Base-by-base conservation (phyloP, 2,888 invertebrate species). In the Trachelus tabidus region DNA sequence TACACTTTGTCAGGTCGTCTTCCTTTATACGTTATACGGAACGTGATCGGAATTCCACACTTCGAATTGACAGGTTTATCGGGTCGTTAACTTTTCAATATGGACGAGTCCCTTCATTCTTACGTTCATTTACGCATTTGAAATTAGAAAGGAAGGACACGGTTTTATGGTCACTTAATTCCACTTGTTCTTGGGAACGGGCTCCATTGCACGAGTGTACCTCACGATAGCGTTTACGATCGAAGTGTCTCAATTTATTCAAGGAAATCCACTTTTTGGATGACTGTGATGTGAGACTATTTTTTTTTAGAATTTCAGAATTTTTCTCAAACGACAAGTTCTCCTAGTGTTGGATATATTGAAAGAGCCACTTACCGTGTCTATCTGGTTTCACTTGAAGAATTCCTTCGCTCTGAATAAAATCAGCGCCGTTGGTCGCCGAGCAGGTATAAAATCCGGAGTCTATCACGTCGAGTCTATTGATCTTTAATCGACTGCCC, bases 371-470 rank as follows among this genome's bases (percentile, higher is more conserved):
- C 87, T 82, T 81, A 88, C 87, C 81, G 68, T 82, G 79, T 68
- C 78, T 79, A n/a, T 79, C 35, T 11, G 68, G n/a, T 76, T 75
- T 79, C 37, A 89, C 85, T 73, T 86, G 84, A 12, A 89, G 81
- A 12, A 81, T 85, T 31, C 87, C 89, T 76, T 89, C 89, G 81
- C 89, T 89, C 75, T 89, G 88, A 37, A 89, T 88, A 78, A 83
- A 85, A 83, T 89, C 89, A 68, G 86, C 87, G 75, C 89, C 89
- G 76, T 89, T 89, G 77, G 81, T 84, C 37, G 89, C 88, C 35
- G 88, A 86, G 82, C 89, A 89, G 31, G 88, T 84, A 75, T 89
- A 89, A 79, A 89, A 86, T 33, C 89, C 89, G 68, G 85, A 83
- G 81, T 89, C 89, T 35, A 84, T 85, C 15, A 87, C 84, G 78